Evolutionary conservation across 2,888 invertebrate genomes (phyloP).

Genomic region (Exocentrus adspersus): DNA sequence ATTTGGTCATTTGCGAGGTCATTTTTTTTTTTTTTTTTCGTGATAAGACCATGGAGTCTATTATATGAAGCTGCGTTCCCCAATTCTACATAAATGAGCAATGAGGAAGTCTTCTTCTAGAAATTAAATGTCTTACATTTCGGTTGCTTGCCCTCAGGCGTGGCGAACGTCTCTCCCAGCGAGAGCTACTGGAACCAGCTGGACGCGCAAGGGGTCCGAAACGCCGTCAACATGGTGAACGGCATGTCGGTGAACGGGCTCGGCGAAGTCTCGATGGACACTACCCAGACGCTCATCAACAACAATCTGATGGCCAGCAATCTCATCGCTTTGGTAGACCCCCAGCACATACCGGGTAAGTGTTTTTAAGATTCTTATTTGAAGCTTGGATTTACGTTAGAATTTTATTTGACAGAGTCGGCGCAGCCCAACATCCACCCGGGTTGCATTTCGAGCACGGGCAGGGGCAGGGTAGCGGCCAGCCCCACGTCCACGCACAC

Average conservation of each 20-base stretch:
- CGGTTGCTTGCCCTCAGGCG: too few species aligned
- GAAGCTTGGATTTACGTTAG: too few species aligned
- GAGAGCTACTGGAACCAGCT: slow-evolving; percentile 91
- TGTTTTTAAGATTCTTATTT: too few species aligned
- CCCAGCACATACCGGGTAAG: slow-evolving; percentile 53
- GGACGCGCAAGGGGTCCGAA: slow-evolving; percentile 76
- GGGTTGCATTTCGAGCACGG: slow-evolving; percentile 72
- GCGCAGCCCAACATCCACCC: slow-evolving; percentile 72
- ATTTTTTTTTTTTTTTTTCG: too few species aligned
- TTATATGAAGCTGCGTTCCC: too few species aligned
- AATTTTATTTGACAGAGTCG: slow-evolving; percentile 53
- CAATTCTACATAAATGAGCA: too few species aligned
- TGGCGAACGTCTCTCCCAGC: slow-evolving; percentile 90
- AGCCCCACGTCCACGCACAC: slow-evolving; percentile 72
- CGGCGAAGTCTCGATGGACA: slow-evolving; percentile 78
- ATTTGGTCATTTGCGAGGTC: too few species aligned
- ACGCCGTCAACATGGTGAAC: slow-evolving; percentile 78
- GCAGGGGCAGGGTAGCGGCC: slow-evolving; percentile 68
- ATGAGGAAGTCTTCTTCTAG: too few species aligned
- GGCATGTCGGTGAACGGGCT: slow-evolving; percentile 80
- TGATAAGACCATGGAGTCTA: too few species aligned
- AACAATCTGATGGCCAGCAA: slow-evolving; percentile 65
- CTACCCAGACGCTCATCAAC: slow-evolving; percentile 68
- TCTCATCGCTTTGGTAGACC: slow-evolving; percentile 60
- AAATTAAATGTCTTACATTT: too few species aligned